These are phyloP conservation scores for Asbolus verrucosus DNA, from an alignment of 1,140 invertebrate genomes.

Conservation along the genomic window DNA sequence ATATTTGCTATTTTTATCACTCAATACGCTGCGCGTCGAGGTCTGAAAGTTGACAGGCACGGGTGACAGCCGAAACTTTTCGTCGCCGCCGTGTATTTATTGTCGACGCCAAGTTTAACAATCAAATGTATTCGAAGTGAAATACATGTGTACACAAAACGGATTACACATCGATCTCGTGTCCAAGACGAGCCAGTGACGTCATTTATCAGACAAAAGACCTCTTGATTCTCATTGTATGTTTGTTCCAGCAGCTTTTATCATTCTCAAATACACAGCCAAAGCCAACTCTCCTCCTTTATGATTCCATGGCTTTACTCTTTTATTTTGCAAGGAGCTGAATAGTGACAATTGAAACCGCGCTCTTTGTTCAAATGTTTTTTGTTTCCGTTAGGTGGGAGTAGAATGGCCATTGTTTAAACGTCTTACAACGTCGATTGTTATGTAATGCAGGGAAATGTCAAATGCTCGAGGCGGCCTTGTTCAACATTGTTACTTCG, in stretches of 20 bases:
- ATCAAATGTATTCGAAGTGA: too few species aligned
- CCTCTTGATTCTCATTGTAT: conserved; percentile 62
- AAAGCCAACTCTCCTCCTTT: conserved; percentile 54
- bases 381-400: conserved; percentile 61
- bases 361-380: conserved; percentile 60
- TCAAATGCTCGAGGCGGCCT: conserved; percentile 52
- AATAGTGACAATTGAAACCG: conserved; percentile 63
- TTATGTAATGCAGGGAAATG: conserved; percentile 59
- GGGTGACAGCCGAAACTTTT: too few species aligned
- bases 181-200: conserved; percentile 56
- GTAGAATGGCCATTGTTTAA: conserved; percentile 62
- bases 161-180: conserved; percentile 53
- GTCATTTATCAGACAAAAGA: conserved; percentile 61
- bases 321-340: conserved; percentile 61
- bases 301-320: conserved; percentile 59
- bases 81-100: too few species aligned
- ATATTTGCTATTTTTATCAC: too few species aligned
- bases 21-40: too few species aligned
- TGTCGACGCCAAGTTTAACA: too few species aligned
- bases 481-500: conserved; percentile 12
- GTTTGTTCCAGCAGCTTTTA: conserved; percentile 62
- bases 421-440: conserved; percentile 60
- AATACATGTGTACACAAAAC: too few species aligned
- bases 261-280: conserved; percentile 59
- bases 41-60: too few species aligned